Evolutionary conservation across 2,888 invertebrate genomes (phyloP), one percentile per base, ranked within the genome.

Genomic region (Pseudococcus longispinus): DNA sequence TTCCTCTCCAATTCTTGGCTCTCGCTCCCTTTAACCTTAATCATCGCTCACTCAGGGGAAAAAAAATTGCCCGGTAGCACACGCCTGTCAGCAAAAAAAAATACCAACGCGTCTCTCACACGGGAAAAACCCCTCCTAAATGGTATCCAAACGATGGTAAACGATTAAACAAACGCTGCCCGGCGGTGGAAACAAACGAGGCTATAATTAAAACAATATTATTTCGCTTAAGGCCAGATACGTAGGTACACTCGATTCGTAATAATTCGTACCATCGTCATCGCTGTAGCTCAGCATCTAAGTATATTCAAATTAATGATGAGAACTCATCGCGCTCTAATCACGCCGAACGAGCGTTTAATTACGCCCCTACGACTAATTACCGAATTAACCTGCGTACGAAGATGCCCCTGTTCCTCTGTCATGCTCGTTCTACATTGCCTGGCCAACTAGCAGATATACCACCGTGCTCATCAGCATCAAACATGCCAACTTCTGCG

Each of bases 291-390:
- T 26, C 11, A 4, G 29, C 1, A 42, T 11, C 8, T 80, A 70
- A 70, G 70, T 70, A 70, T 29, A 29, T 80, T 42, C 77, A 42
- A 80, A 80, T 80, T 80, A 80, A 80, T 80, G 77, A 80, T 80
- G 77, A 80, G 77, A 80, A 80, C 74, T 80, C 77, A 26, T 70
- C 70, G 42, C 77, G 37, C 13, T 80, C 23, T 80, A 80, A 80
- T 80, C 29, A 80, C 77, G 37, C 77, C 77, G 77, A n/a, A 20
- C n/a, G n/a, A 60, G 23, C 20, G 37, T 42, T 70, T 70, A 70
- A 70, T 70, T 20, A 80, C 74, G 32, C 32, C 18, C 32, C 15
- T 32, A 74, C 74, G 2, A 74, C 74, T 29, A 37, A 29, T 18
- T 32, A 32, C 18, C 26, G 42, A 80, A 80, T 80, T 80, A 80